These are phyloP conservation scores for Standfussiana lucernea DNA, from an alignment of 2,888 invertebrate genomes.

Conservation along the genomic window DNA sequence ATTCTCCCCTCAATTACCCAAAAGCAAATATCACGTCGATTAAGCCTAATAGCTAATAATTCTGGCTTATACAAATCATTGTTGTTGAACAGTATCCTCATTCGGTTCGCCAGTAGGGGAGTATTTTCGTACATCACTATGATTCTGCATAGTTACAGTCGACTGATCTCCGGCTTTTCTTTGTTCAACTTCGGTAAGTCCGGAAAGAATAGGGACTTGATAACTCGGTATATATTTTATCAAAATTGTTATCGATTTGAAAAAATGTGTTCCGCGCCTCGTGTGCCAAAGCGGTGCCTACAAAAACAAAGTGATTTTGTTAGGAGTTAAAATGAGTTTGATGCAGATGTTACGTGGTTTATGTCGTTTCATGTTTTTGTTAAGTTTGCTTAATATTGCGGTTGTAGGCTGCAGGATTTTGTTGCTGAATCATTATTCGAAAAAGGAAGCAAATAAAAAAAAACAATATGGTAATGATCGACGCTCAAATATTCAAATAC, in stretches of 20 bases:
- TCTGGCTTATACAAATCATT: conserved; percentile 47
- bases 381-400: conserved; percentile 16
- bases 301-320: conserved; percentile 54
- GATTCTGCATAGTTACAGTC: conserved; percentile 65
- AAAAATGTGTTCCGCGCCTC: conserved; percentile 22
- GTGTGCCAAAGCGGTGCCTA: conserved; percentile 33
- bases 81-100: conserved; percentile 52
- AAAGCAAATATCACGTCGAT: conserved; percentile 24
- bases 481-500: not conserved
- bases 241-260: conserved; percentile 44
- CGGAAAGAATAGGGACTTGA: conserved; percentile 43
- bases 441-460: not conserved
- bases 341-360: conserved; percentile 53
- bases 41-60: conserved; percentile 50
- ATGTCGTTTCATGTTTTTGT: conserved; percentile 24
- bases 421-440: not conserved
- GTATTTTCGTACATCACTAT: conserved; percentile 66
- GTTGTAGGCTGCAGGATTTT: not conserved
- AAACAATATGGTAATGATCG: not conserved
- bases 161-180: conserved; percentile 66
- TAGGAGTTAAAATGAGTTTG: conserved; percentile 53
- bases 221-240: conserved; percentile 38
- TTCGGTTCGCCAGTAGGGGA: conserved; percentile 31
- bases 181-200: conserved; percentile 61
- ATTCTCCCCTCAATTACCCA: conserved; percentile 9